A percentile compares a stretch with the other conserved stretches of the same genome.
Conservation (phyloP, 2,888 invertebrate genomes). For the Nemoura dubitans region DNA sequence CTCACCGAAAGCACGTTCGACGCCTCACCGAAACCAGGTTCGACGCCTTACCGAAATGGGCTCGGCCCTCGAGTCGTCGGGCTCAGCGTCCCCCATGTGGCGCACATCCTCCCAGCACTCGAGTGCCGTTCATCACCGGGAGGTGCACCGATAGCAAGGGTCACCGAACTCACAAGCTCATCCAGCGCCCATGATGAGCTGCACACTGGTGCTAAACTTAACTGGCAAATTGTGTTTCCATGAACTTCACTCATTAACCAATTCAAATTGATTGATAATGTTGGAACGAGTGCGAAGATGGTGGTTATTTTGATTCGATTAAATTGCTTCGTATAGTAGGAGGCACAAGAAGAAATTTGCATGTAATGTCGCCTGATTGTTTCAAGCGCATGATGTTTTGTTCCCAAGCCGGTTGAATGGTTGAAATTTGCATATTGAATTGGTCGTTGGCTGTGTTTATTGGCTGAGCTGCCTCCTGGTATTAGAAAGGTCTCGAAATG, state of each 20-base stretch:
- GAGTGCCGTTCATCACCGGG: no score
- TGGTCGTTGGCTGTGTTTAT: not conserved
- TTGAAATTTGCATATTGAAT: slow-evolving; percentile 33
- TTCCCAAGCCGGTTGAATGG: slow-evolving; percentile 29
- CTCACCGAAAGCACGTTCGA: no score
- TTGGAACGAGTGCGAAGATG: slow-evolving; percentile 32
- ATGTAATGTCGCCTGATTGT: slow-evolving; percentile 27
- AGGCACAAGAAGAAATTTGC: slow-evolving; percentile 30
- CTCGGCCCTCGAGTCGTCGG: no score
- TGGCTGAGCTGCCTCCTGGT: slow-evolving; percentile 7
- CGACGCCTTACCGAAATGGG: no score
- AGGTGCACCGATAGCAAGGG: slow-evolving; percentile 21
- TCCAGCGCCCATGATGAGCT: not conserved
- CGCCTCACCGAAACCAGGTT: no score
- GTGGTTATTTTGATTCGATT: slow-evolving; percentile 1
- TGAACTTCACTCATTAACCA: slow-evolving; percentile 39
- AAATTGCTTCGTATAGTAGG: not conserved
- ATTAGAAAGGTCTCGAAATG: not conserved
- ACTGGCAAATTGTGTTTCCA: slow-evolving; percentile 2
- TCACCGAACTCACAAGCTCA: slow-evolving; percentile 24
- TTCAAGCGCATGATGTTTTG: slow-evolving; percentile 20
- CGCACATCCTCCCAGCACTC: no score
- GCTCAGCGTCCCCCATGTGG: no score
- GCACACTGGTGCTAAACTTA: not conserved
- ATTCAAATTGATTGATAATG: slow-evolving; percentile 34